Percentiles rank a stretch among this genome's conserved stretches.
Conservation (phyloP, 2,797 vertebrate species). For the Cyprinodon diabolis region DNA sequence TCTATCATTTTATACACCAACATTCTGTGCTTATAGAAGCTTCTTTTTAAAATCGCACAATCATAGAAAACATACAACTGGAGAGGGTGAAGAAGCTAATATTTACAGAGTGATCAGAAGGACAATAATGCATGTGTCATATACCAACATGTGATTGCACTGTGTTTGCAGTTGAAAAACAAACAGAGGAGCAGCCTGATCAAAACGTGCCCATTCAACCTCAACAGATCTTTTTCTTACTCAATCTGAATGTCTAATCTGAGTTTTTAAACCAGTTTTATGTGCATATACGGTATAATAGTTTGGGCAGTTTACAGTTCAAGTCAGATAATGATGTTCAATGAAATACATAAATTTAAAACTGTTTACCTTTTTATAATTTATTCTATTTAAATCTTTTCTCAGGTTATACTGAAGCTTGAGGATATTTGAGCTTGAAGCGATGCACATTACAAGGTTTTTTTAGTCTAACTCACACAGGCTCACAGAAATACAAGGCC, state of each 20-base stretch:
- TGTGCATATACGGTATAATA: too few relatives aligned
- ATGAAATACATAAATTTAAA: background rate
- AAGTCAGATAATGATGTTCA: background rate
- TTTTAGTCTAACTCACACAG: background rate
- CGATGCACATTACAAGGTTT: background rate
- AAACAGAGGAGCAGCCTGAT: background rate
- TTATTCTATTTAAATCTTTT: background rate
- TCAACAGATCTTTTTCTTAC: background rate
- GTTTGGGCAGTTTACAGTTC: background rate
- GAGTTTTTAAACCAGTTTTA: background rate
- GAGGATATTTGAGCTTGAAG: background rate
- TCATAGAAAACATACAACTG: background rate
- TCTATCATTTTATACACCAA: background rate
- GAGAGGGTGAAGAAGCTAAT: background rate
- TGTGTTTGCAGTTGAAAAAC: conserved; percentile 1
- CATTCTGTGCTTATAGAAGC: background rate
- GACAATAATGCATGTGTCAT: background rate
- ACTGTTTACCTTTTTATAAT: background rate
- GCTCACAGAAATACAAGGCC: background rate
- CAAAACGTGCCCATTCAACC: background rate
- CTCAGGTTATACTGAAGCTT: background rate
- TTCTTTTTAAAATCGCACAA: background rate
- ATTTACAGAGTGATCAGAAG: background rate
- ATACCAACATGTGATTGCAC: background rate
- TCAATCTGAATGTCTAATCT: background rate